Conservation (phyloP, 2,113 vertebrate genomes). For the Pyxicephalus adspersus region DNA sequence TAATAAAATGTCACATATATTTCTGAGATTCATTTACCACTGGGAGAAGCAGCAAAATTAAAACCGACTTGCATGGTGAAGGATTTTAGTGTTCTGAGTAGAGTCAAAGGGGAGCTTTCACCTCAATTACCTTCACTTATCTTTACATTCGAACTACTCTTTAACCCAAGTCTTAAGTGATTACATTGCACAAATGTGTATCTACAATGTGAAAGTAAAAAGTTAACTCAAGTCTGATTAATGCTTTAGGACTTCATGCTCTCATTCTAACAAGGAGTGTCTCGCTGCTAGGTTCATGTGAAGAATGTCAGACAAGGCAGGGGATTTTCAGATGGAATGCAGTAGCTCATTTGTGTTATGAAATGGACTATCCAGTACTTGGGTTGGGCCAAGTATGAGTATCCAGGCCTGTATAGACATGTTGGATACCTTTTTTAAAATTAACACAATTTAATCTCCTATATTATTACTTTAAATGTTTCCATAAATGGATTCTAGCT, state of each 20-base stretch:
- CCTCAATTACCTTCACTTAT: too few relatives aligned
- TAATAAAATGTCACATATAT: too few relatives aligned
- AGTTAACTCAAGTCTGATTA: background rate
- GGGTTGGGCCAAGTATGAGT: conserved; percentile 19
- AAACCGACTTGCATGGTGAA: too few relatives aligned
- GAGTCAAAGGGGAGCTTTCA: too few relatives aligned
- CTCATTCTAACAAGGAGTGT: background rate
- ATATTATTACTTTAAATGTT: too few relatives aligned
- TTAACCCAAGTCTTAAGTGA: background rate
- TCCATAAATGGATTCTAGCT: too few relatives aligned
- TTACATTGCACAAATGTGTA: background rate
- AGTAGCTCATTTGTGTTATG: conserved; percentile 3
- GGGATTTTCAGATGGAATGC: conserved; percentile 42
- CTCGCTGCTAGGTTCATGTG: conserved; percentile 1
- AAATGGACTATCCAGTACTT: conserved; percentile 3
- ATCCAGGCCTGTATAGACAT: conserved; percentile 20
- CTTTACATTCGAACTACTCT: too few relatives aligned
- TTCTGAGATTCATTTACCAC: too few relatives aligned
- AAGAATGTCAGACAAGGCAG: conserved; percentile 8
- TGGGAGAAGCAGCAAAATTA: too few relatives aligned
- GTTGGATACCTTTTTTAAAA: background rate
- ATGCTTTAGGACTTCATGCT: background rate
- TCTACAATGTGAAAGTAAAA: background rate
- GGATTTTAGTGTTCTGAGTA: too few relatives aligned
- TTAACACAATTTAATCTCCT: too few relatives aligned